These are phyloP conservation scores for Hapalemur alaotrensis DNA, from an alignment of 2,797 vertebrate genomes.

Conservation along the genomic window DNA sequence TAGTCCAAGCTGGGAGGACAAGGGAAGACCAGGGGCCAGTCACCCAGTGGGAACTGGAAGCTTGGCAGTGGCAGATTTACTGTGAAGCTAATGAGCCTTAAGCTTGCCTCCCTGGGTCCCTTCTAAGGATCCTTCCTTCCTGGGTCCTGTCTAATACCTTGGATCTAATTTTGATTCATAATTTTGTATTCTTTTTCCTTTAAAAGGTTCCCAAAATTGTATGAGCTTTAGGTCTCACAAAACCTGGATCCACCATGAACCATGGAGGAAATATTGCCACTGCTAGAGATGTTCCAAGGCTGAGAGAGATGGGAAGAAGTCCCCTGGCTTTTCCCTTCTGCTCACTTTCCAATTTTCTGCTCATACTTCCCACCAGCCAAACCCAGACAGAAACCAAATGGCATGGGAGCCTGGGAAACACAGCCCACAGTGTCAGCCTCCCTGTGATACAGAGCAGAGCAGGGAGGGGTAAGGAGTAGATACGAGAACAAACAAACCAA, in stretches of 20 bases:
- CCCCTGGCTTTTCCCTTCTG: background rate
- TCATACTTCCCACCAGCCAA: background rate
- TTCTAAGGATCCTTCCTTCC: background rate
- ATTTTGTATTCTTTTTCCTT: background rate
- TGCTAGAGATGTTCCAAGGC: background rate
- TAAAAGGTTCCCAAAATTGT: background rate
- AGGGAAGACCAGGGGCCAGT: accelerated
- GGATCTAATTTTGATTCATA: background rate
- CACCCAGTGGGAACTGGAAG: background rate
- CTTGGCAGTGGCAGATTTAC: background rate
- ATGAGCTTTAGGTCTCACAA: background rate
- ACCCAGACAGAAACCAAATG: background rate
- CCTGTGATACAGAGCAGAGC: background rate
- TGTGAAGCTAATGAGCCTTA: background rate
- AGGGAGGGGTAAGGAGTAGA: background rate
- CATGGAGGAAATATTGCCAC: background rate
- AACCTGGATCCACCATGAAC: background rate
- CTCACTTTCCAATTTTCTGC: background rate
- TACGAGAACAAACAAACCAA: background rate
- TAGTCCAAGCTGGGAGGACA: background rate
- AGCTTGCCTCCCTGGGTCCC: background rate
- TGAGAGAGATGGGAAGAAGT: background rate
- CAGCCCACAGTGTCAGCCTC: background rate
- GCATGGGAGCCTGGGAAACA: background rate
- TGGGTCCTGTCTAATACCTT: background rate